A percentile compares a stretch with the other conserved stretches of the same genome.
Conservation (phyloP, 1,140 invertebrate species). For the Zaprionus nigranus region DNA sequence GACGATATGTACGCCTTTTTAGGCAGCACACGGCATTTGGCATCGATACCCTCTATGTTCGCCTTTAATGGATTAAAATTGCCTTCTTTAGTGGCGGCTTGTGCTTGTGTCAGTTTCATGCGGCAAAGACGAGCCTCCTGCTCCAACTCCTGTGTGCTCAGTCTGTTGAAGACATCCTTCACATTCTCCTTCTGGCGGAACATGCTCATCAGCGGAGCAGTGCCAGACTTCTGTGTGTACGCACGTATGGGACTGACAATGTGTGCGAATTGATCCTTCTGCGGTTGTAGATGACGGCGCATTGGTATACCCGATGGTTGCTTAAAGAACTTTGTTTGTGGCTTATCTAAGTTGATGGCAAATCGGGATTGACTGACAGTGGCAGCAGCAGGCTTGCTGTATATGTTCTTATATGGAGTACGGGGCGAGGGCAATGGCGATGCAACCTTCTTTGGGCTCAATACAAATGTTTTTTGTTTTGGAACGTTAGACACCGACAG, state of each 20-base stretch:
- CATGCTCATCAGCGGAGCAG: constrained; percentile 70
- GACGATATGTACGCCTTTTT: constrained; percentile 82
- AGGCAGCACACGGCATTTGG: constrained; percentile 50
- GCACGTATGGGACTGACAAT: constrained; percentile 83
- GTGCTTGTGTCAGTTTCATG: constrained; percentile 5
- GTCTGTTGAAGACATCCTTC: constrained; percentile 37
- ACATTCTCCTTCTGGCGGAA: constrained; percentile 49
- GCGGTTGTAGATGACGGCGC: constrained; percentile 43
- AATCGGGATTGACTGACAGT: constrained; percentile 16
- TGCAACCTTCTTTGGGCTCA: constrained; percentile 40
- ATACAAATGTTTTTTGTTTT: constrained; percentile 64
- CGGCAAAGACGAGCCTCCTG: constrained; percentile 62
- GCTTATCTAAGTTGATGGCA: constrained; percentile 47
- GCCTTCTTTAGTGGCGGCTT: not conserved
- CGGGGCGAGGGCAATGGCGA: not conserved
- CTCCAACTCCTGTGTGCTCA: constrained; percentile 62
- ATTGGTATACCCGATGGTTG: constrained; percentile 46
- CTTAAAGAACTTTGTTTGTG: constrained; percentile 58
- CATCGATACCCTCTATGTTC: constrained; percentile 31
- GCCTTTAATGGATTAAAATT: constrained; percentile 2
- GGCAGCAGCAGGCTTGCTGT: not conserved
- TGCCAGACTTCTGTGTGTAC: constrained; percentile 83
- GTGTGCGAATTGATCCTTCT: constrained; percentile 68
- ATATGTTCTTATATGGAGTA: not conserved
- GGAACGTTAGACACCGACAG: constrained; percentile 4